Evolutionary conservation across 1,140 invertebrate genomes (phyloP).

Genomic region (Mylabris phalerata): DNA sequence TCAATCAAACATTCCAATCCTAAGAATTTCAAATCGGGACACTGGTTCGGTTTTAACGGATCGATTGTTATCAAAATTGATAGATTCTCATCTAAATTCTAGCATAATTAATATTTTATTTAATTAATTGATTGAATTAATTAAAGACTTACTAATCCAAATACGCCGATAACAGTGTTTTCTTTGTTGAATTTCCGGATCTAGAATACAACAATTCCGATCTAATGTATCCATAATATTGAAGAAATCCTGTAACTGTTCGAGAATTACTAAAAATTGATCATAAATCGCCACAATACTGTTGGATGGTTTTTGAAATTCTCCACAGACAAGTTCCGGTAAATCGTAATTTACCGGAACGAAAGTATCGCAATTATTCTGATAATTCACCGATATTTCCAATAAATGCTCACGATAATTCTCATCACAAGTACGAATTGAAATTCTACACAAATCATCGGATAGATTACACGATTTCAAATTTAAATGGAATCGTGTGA

Average conservation of each 20-base stretch:
- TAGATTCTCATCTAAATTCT: no score
- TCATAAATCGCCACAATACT: constrained; percentile 27
- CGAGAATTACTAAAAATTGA: constrained; percentile 22
- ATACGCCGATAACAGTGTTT: constrained; percentile 33
- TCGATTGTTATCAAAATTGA: no score
- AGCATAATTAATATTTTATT: no score
- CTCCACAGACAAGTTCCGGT: no score
- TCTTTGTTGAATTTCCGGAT: constrained; percentile 41
- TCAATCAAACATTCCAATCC: no score
- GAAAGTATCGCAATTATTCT: constrained; percentile 23
- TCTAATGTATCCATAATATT: constrained; percentile 44
- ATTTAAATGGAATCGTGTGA: constrained; percentile 31
- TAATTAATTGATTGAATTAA: no score
- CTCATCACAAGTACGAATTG: constrained; percentile 21
- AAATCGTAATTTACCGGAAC: no score
- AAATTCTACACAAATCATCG: constrained; percentile 25
- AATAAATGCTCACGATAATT: constrained; percentile 25
- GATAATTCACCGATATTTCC: constrained; percentile 21
- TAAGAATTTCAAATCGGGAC: no score
- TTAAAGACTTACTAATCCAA: no score
- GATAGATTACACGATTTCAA: constrained; percentile 28
- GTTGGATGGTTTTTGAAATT: no score
- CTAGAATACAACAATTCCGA: constrained; percentile 41
- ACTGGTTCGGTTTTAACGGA: no score
- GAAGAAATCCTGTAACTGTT: constrained; percentile 42